phyloP scores from a whole-genome alignment of 2,797 vertebrate species.

The Helicolenus hilgendorfi region DNA sequence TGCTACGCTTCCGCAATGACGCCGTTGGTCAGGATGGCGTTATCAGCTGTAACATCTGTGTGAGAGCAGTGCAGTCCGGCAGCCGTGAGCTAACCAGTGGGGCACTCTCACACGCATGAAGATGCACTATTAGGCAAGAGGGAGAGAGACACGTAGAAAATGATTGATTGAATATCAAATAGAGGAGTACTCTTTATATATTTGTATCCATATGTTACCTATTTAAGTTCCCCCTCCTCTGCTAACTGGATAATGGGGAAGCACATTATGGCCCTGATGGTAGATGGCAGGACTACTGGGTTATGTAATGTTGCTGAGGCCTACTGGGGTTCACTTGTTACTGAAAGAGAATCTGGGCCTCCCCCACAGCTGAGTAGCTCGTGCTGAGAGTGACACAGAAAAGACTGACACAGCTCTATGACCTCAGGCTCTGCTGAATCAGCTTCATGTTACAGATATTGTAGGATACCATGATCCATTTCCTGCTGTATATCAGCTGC shows the following conservation, averaged over 20 bases:
- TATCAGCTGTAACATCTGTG: neutral
- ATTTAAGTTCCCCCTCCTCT: conserved; percentile 2
- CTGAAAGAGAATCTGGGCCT: conserved; percentile 35
- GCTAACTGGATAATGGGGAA: conserved; percentile 22
- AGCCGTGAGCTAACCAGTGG: no score
- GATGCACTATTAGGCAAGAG: no score
- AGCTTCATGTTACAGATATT: conserved; percentile 35
- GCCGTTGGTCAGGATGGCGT: no score
- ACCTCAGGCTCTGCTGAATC: conserved; percentile 52
- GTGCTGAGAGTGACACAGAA: conserved; percentile 53
- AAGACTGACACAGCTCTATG: conserved; percentile 31
- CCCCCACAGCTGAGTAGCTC: conserved; percentile 32
- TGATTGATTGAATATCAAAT: neutral
- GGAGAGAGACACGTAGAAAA: neutral
- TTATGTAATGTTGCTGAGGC: conserved; percentile 47
- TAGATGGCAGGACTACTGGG: neutral
- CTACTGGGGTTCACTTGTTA: conserved; percentile 37
- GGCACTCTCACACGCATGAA: no score
- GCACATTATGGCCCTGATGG: conserved; percentile 22
- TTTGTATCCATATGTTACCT: conserved; percentile 18
- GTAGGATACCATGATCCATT: conserved; percentile 20
- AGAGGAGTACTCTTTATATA: neutral
- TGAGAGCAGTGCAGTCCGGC: neutral
- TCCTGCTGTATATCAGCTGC: conserved; percentile 28
- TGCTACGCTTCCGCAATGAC: neutral